Percentiles rank a stretch among this genome's conserved stretches.
These are phyloP conservation scores for Nannospalax galili DNA, from an alignment of 2,113 vertebrate genomes.

Conservation along the genomic window DNA sequence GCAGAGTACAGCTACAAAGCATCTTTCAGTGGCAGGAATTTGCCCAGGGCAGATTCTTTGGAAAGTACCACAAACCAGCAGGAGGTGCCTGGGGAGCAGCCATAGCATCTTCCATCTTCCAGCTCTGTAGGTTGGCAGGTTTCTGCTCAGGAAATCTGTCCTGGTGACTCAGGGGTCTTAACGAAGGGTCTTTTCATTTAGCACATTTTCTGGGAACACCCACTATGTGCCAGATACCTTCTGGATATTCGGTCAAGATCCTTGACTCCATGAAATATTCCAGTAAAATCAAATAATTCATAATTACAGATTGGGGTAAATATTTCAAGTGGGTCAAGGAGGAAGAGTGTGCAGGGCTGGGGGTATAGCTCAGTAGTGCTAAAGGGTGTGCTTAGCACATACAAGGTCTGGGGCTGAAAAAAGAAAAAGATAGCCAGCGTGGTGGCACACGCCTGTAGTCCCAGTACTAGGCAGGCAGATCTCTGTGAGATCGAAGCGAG, in stretches of 20 bases:
- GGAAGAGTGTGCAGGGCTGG: background rate
- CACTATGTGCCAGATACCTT: background rate
- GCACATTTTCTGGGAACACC: background rate
- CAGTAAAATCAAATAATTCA: conserved; percentile 3
- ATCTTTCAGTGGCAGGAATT: conserved; percentile 27
- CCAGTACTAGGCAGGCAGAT: too few species aligned
- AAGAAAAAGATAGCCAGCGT: too few species aligned
- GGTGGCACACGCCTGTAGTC: too few species aligned
- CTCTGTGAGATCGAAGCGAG: too few species aligned
- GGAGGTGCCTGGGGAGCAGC: background rate
- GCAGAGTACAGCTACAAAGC: background rate
- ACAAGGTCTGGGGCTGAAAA: background rate
- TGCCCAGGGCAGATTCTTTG: conserved; percentile 29
- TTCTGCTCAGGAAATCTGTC: background rate
- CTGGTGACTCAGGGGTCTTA: background rate
- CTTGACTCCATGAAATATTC: background rate
- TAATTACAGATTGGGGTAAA: background rate
- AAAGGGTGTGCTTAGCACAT: background rate
- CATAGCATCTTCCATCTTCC: background rate
- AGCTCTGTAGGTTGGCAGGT: background rate
- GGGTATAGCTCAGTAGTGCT: background rate
- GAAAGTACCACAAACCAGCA: background rate
- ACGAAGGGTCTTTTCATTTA: background rate
- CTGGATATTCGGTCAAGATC: background rate
- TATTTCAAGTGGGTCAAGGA: background rate